phyloP scores from a whole-genome alignment of 2,888 invertebrate genomes.

The Dexiosoma caninum region DNA sequence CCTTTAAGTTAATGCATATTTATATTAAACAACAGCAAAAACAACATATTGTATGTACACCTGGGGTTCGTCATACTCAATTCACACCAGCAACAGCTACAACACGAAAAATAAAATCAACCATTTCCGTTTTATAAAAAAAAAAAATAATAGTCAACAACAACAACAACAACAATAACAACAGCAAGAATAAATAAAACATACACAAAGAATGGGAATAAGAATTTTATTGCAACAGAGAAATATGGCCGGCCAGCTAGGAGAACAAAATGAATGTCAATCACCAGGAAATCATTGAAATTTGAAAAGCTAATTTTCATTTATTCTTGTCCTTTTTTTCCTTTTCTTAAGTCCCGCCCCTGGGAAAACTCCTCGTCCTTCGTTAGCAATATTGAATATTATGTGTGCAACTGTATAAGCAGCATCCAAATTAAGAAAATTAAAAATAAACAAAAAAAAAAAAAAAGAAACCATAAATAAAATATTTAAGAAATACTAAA shows the following conservation, averaged over 20 bases:
- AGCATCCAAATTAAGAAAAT: constrained; percentile 23
- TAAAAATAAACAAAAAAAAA: constrained; percentile 8
- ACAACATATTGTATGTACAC: constrained; percentile 55
- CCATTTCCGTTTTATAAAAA: constrained; percentile 54
- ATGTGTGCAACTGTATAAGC: constrained; percentile 45
- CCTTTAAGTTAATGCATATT: constrained; percentile 61
- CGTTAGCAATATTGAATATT: constrained; percentile 52
- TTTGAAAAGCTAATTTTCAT: constrained; percentile 31
- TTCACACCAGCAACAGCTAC: constrained; percentile 43
- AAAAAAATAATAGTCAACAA: not conserved
- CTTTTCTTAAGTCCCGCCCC: constrained; percentile 16
- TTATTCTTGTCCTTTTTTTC: not conserved
- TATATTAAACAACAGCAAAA: constrained; percentile 56
- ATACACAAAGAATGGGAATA: constrained; percentile 8
- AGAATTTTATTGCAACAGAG: constrained; percentile 10
- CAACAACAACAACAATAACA: too few relatives aligned
- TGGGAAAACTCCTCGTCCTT: constrained; percentile 31
- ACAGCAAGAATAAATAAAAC: not conserved
- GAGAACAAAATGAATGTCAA: not conserved
- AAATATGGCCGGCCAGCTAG: not conserved
- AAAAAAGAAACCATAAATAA: constrained; percentile 21
- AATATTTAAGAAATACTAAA: constrained; percentile 16
- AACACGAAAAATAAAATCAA: constrained; percentile 18
- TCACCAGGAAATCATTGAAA: constrained; percentile 37
- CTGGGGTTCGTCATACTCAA: constrained; percentile 55